Percentiles rank a stretch among this genome's conserved stretches.
These are phyloP conservation scores for Labia minor DNA, from an alignment of 2,888 invertebrate genomes.

Conservation along the genomic window DNA sequence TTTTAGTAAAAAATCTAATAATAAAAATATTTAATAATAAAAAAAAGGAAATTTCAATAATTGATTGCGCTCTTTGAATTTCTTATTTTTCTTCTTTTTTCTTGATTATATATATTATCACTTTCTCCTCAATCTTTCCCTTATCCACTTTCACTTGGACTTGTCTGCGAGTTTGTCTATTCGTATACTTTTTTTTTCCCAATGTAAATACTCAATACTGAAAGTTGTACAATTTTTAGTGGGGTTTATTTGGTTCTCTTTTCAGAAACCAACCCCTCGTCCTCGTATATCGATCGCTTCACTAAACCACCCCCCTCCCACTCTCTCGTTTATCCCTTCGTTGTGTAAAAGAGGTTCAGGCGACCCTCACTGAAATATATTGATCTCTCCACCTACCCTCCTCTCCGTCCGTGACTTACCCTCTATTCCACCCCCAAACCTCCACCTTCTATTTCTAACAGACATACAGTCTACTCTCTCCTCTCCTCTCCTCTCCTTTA, in stretches of 20 bases:
- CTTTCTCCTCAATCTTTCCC: no score
- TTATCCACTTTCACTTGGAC: no score
- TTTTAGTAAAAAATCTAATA: no score
- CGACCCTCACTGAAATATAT: slow-evolving; percentile 13
- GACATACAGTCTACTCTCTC: neutral
- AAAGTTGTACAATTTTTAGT: neutral
- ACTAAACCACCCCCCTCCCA: neutral
- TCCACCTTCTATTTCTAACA: neutral
- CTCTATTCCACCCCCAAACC: neutral
- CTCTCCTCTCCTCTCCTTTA: neutral
- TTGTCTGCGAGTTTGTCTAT: no score
- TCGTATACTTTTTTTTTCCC: no score
- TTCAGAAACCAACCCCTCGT: neutral
- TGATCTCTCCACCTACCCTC: neutral
- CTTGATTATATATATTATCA: no score
- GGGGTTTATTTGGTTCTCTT: neutral
- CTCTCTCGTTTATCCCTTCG: no score
- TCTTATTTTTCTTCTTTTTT: no score
- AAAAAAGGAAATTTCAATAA: no score
- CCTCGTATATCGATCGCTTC: neutral
- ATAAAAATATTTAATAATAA: no score
- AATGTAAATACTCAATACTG: neutral
- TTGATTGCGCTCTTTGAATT: no score
- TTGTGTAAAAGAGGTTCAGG: neutral
- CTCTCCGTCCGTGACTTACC: no score